Evolutionary conservation across 2,113 vertebrate species (phyloP), one percentile per base, ranked within the genome.

Genomic region (Cyanistes caeruleus): DNA sequence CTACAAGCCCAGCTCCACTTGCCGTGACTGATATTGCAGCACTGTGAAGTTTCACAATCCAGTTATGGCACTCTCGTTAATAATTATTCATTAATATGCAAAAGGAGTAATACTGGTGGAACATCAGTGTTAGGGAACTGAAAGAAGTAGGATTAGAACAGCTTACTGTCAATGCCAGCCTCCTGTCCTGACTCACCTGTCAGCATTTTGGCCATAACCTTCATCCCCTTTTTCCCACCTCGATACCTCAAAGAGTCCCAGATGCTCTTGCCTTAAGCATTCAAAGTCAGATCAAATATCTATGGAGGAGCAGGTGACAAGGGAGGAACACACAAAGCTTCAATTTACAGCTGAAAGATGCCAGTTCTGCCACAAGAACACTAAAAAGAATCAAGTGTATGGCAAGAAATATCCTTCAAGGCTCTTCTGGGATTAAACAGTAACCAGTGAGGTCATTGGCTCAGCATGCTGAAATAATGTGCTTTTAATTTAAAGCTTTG

Each of bases 41-140:
- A 49, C 35, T 31, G n/a, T 15, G 37, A 81, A 37, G 30, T 15
- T 25, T 35, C 41, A 56, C n/a, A n/a, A n/a, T 55, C 33, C 23
- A 62, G 2, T 20, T 19, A 72, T 8, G 30, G 41, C 33, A 65
- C 44, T 46, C 27, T 72, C 21, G 56, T 62, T 53, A 67, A 62
- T 33, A 52, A 62, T 17, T 22, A 43, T 7, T 3, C 27, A 35
- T 28, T 68, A 25, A 44, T 11, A 20, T 63, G 21, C 39, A 39
- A 77, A 63, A 58, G 16, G 48, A 85, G 10, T 18, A 64, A 18
- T 33, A 31, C 13, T 15, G 18, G 27, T 44, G 27, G n/a, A 68
- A 81, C 5, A 33, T 25, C 44, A 41, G 1, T 30, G 35, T 41
- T 35, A 41, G 59, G 49, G 46, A 77, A 68, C 5, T 0, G 0